Conservation (phyloP, 2,888 invertebrate species). For the Tribolium freemani region DNA sequence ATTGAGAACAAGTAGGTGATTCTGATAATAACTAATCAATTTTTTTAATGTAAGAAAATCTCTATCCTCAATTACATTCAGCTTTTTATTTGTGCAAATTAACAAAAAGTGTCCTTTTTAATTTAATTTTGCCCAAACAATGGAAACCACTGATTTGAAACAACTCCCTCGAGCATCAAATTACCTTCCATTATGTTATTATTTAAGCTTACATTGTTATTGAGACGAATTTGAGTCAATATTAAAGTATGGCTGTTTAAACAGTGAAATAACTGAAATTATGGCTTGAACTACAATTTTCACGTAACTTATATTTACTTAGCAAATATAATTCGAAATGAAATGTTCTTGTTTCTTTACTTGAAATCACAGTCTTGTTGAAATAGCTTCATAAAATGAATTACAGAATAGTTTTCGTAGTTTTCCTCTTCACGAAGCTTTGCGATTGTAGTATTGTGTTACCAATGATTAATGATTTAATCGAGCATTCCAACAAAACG, state of each 20-base stretch:
- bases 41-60: too few species aligned
- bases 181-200: neutral
- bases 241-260: too few species aligned
- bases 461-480: conserved; percentile 5
- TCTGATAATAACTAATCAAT: too few species aligned
- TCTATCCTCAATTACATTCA: too few species aligned
- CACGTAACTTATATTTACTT: neutral
- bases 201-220: neutral
- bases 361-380: neutral
- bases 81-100: too few species aligned
- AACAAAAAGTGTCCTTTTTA: too few species aligned
- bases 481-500: conserved; percentile 4
- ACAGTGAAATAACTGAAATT: neutral
- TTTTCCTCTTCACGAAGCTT: neutral
- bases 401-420: neutral
- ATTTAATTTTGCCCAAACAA: too few species aligned
- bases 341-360: neutral
- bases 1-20: too few species aligned
- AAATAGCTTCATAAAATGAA: neutral
- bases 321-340: neutral
- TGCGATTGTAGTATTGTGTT: neutral
- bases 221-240: neutral
- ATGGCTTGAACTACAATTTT: neutral
- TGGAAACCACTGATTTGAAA: neutral
- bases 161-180: neutral